These are phyloP conservation scores for Crocodylus rhombifer DNA, from an alignment of 2,797 vertebrate species.

Conservation along the genomic window DNA sequence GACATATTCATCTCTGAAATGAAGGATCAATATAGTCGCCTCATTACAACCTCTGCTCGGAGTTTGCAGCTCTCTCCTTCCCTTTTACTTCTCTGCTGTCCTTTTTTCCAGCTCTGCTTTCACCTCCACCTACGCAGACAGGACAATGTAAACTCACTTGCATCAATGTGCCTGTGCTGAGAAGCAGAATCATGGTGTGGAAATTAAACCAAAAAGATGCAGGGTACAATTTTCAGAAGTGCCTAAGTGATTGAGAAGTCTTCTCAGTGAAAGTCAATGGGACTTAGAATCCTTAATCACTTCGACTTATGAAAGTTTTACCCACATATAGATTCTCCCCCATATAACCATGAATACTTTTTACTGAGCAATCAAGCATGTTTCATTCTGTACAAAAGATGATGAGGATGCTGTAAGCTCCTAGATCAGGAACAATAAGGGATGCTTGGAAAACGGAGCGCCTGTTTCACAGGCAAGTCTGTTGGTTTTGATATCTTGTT, in stretches of 20 bases:
- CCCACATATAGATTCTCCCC: not conserved
- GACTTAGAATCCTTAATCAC: conserved; percentile 36
- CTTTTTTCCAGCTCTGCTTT: not conserved
- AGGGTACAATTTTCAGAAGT: conserved; percentile 13
- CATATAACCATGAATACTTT: not conserved
- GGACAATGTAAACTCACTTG: not conserved
- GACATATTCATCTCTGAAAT: not conserved
- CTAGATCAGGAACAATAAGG: not conserved
- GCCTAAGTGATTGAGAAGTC: not conserved
- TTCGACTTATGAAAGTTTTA: not conserved
- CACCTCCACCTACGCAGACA: not conserved
- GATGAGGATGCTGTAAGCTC: not conserved
- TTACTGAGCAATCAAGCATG: not conserved
- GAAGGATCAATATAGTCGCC: not conserved
- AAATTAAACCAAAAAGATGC: not conserved
- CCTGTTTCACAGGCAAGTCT: conserved; percentile 13
- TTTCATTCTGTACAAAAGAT: not conserved
- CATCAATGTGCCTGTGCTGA: not conserved
- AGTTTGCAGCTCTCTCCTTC: accelerated
- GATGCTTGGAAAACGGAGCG: not conserved
- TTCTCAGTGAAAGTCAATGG: not conserved
- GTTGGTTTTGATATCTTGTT: not conserved
- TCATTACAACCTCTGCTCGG: not conserved
- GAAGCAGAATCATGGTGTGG: not conserved
- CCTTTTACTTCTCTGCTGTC: not conserved